phyloP scores from a whole-genome alignment of 1,140 invertebrate species.

The Ceratina japonica region DNA sequence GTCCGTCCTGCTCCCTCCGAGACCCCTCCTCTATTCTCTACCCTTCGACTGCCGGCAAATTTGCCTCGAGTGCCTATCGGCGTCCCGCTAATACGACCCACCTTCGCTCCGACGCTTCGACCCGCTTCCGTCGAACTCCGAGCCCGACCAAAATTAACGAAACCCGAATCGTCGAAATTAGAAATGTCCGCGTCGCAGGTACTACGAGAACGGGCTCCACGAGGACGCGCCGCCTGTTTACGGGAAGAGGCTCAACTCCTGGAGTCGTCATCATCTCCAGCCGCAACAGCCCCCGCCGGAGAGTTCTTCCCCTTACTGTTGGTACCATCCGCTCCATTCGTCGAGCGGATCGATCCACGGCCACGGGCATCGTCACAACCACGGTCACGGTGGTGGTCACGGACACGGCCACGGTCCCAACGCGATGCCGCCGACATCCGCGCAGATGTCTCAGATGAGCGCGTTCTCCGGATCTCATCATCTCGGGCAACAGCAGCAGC shows the following conservation, averaged over 20 bases:
- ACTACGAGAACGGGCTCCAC: slow-evolving; percentile 78
- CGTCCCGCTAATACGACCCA: slow-evolving; percentile 70
- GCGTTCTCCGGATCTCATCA: slow-evolving; percentile 67
- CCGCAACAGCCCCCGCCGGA: slow-evolving; percentile 63
- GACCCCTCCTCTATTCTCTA: slow-evolving; percentile 43
- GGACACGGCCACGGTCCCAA: slow-evolving; percentile 68
- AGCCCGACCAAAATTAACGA: not conserved
- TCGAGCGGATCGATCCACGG: slow-evolving; percentile 70
- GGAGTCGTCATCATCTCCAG: slow-evolving; percentile 66
- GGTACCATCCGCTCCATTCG: slow-evolving; percentile 73
- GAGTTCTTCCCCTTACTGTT: slow-evolving; percentile 67
- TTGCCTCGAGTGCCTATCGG: slow-evolving; percentile 72
- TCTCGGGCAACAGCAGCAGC: slow-evolving; percentile 69
- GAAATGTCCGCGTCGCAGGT: slow-evolving; percentile 65
- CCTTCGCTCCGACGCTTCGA: slow-evolving; percentile 38
- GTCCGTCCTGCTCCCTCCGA: slow-evolving; percentile 47
- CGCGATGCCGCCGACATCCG: slow-evolving; percentile 69
- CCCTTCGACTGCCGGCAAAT: slow-evolving; percentile 57
- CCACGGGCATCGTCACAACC: slow-evolving; percentile 67
- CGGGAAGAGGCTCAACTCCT: slow-evolving; percentile 68
- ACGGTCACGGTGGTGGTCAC: slow-evolving; percentile 60
- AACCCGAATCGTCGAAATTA: not conserved
- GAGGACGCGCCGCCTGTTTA: slow-evolving; percentile 74
- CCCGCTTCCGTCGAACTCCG: slow-evolving; percentile 4
- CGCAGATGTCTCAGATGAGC: slow-evolving; percentile 73